A percentile compares a stretch with the other conserved stretches of the same genome.
phyloP scores from a whole-genome alignment of 2,113 vertebrate species.

The Rhabdornis inornatus region DNA sequence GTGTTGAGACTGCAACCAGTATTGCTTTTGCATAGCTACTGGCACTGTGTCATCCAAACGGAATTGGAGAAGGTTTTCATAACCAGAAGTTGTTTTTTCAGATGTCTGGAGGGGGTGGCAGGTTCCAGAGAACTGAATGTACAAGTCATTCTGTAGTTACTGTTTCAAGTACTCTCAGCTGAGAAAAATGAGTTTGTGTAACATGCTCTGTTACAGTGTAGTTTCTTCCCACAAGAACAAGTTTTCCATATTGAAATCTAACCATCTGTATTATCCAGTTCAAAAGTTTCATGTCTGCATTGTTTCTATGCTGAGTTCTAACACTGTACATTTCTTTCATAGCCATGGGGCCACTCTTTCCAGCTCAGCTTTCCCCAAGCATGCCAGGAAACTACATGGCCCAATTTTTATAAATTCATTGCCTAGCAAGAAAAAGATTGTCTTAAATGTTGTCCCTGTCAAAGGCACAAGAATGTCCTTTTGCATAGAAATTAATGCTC shows the following conservation, averaged over 20 bases:
- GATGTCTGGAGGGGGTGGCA: background rate
- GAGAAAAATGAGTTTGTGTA: background rate
- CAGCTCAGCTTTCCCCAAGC: constrained; percentile 23
- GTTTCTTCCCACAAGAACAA: background rate
- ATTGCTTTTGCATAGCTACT: background rate
- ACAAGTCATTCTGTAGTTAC: background rate
- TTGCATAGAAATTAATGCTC: background rate
- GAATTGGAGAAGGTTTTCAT: background rate
- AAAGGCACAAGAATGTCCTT: background rate
- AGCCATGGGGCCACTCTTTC: background rate
- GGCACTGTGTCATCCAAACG: background rate
- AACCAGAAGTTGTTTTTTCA: background rate
- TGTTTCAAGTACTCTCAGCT: background rate
- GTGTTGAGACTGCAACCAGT: background rate
- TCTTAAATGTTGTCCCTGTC: background rate
- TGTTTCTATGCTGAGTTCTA: constrained; percentile 33
- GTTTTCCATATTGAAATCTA: constrained; percentile 24
- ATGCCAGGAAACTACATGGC: background rate
- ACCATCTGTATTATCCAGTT: background rate
- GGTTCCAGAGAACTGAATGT: background rate
- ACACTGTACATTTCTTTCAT: constrained; percentile 7
- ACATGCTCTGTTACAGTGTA: background rate
- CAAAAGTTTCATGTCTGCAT: background rate
- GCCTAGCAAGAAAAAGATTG: background rate
- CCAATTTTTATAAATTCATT: constrained; percentile 9